Evolutionary conservation across 2,888 invertebrate genomes (phyloP).

Genomic region (Netelia fuscicornis): DNA sequence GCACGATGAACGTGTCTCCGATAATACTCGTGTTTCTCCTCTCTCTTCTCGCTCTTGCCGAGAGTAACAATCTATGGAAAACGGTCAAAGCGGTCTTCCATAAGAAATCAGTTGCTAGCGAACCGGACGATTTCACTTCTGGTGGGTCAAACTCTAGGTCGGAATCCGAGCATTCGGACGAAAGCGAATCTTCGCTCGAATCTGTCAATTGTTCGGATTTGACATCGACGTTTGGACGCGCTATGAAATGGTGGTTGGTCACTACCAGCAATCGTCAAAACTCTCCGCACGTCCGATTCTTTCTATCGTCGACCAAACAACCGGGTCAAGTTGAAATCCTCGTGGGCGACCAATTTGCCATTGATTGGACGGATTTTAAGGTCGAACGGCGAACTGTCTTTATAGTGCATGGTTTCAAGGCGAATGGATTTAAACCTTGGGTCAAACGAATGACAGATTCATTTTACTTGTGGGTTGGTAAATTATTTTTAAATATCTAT

Average conservation of each 20-base stretch:
- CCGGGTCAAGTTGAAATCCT: conserved; percentile 37
- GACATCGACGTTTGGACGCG: conserved; percentile 28
- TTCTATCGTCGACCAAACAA: conserved; percentile 36
- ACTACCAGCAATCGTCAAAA: neutral
- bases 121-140: neutral
- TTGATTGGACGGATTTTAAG: conserved; percentile 87
- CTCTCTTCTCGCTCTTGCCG: neutral
- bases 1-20: conserved; percentile 18
- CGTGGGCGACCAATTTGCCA: conserved; percentile 75
- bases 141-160: neutral
- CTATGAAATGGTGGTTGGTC: conserved; percentile 41
- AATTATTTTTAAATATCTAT: neutral
- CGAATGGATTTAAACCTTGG: conserved; percentile 87
- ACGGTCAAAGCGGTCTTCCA: neutral
- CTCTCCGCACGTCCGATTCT: conserved; percentile 28
- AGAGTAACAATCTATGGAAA: conserved; percentile 6
- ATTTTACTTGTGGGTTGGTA: conserved; percentile 86
- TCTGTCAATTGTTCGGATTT: conserved; percentile 45
- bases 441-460: conserved; percentile 86
- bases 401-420: conserved; percentile 88
- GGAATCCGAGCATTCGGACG: neutral
- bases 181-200: conserved; percentile 1
- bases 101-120: neutral
- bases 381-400: conserved; percentile 86
- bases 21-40: neutral